phyloP scores from a whole-genome alignment of 2,113 vertebrate genomes.

The Chitala chitala region DNA sequence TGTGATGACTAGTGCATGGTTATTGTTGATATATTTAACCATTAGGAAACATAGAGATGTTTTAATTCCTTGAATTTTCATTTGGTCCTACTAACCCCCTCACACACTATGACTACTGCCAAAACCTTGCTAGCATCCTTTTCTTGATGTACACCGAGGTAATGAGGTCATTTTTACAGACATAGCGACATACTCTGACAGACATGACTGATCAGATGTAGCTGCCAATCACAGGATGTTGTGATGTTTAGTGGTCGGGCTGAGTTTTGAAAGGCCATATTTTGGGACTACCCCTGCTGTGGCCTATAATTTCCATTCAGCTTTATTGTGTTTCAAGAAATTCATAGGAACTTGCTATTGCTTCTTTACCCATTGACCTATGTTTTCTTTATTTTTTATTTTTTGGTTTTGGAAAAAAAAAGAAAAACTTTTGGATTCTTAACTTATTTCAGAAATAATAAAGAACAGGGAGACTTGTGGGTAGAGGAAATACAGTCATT shows the following conservation, averaged over 20 bases:
- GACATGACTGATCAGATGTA: conserved; percentile 3
- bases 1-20: not conserved
- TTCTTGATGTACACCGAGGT: not conserved
- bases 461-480: conserved; percentile 23
- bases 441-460: conserved; percentile 10
- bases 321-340: conserved; percentile 37
- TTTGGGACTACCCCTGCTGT: conserved; percentile 33
- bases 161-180: conserved; percentile 3
- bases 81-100: no score
- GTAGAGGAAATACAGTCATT: conserved; percentile 27
- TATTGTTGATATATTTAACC: not conserved
- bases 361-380: not conserved
- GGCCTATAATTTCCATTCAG: conserved; percentile 52
- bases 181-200: not conserved
- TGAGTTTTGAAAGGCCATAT: conserved; percentile 43
- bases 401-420: conserved; percentile 8
- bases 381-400: conserved; percentile 6
- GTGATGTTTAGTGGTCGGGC: conserved; percentile 41
- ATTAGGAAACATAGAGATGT: not conserved
- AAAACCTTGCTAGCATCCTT: not conserved
- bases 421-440: not conserved
- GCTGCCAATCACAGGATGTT: conserved; percentile 22
- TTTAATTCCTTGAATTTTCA: not conserved
- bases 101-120: not conserved
- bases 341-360: conserved; percentile 16